Evolutionary conservation across 2,113 vertebrate genomes (phyloP), one percentile per base, ranked within the genome.

Genomic region (Mirza zaza): DNA sequence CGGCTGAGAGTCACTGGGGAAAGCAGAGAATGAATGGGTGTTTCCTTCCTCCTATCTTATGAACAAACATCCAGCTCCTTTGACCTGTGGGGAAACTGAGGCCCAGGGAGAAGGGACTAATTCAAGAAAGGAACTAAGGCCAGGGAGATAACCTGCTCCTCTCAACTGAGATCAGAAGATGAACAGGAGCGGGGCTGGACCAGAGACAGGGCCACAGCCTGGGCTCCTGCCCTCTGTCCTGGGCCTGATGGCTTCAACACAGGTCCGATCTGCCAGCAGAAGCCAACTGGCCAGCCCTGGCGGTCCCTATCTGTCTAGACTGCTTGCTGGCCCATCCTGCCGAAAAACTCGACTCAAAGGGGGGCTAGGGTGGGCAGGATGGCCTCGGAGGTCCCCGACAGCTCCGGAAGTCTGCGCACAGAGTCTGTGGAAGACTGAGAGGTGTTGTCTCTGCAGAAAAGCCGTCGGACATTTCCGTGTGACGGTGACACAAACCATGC

Each of bases 271-370:
- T 81, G 81, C 85, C 96, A 76, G 45, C 9, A 5, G 90, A 96
- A 94, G 68, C 93, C 5, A 21, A 75, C 73, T 71, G 96, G 96
- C 97, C n/a, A 45, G 79, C 73, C 29, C 21, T 57, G n/a, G 52
- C 76, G 89, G 96, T 91, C 93, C 71, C 97, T 95, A 95, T 97
- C 96, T 96, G 96, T 97, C 98, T 97, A 97, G 97, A 97, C 98
- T 52, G 95, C 39, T 79, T 0, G 1, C 82, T 92, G 97, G 91
- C 88, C 93, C 55, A 84, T 86, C 65, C 59, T 32, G 32, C 92
- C 10, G 2, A 95, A 85, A 86, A 92, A 86, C 82, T 73, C 17
- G 4, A 82, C 84, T 87, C 34, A 50, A 14, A 80, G 86, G 36
- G 87, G 86, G 93, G 29, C 45, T 48, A 27, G 63, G 52, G 82